Evolutionary conservation across 2,888 invertebrate species (phyloP).

Genomic region (Monoplex corrugatus): DNA sequence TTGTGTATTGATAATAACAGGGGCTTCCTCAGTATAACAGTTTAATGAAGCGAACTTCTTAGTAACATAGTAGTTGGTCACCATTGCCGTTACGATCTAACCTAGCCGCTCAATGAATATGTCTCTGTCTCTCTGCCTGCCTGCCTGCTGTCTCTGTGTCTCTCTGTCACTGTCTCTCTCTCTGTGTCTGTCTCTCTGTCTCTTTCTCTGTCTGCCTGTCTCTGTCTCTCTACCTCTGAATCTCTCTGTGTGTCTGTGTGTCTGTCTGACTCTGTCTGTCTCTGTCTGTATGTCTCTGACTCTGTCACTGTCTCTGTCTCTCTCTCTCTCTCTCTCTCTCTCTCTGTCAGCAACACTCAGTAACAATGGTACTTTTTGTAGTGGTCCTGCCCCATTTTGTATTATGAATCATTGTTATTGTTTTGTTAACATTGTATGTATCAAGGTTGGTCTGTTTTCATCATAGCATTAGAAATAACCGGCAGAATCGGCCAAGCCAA

Average conservation of each 20-base stretch:
- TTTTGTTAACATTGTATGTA: too few species aligned
- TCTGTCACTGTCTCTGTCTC: conserved; percentile 4
- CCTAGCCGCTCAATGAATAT: neutral
- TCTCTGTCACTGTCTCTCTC: neutral
- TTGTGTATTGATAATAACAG: too few species aligned
- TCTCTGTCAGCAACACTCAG: neutral
- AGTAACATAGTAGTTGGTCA: too few species aligned
- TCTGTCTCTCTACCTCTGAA: conserved; percentile 22
- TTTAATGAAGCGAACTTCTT: too few species aligned
- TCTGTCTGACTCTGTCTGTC: conserved; percentile 9
- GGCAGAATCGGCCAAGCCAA: too few species aligned
- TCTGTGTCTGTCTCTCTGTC: neutral
- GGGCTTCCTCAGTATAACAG: too few species aligned
- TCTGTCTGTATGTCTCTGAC: neutral
- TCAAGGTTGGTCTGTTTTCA: too few species aligned
- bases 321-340: conserved; percentile 11
- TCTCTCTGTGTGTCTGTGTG: conserved; percentile 9
- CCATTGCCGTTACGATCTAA: too few species aligned
- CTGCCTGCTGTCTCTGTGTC: neutral
- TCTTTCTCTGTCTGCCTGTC: conserved; percentile 8
- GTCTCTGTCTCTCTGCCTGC: conserved; percentile 27
- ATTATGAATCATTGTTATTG: too few species aligned
- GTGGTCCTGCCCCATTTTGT: too few species aligned
- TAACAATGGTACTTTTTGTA: too few species aligned
- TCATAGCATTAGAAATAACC: too few species aligned